Evolutionary conservation across 2,888 invertebrate species (phyloP), one percentile per base, ranked within the genome.

Genomic region (Sphaerophoria rueppellii): DNA sequence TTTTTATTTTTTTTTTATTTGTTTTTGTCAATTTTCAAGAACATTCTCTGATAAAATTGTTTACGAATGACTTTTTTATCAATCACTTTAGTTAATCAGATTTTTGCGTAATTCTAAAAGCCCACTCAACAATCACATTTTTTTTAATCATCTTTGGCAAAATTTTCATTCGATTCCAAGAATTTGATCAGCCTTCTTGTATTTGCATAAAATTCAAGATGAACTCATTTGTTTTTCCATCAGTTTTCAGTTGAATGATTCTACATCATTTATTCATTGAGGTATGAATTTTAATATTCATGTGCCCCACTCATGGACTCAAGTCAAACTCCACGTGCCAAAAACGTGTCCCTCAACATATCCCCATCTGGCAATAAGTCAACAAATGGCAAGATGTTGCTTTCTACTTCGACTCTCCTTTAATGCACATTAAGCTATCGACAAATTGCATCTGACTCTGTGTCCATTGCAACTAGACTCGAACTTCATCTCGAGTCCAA

Each of bases 401-500:
- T 70, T 46, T 46, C 55, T 24, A 24, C 24, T 24, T 24, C 24
- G 24, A 24, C 24, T 7, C 9, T 52, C n/a, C 34, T 48, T 48
- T 63, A 78, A 74, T 70, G 82, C 52, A 57, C 78, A 74, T 83
- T 75, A 79, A 74, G 70, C 55, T 40, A 72, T 75, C 65, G 61
- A 75, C 72, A 83, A 80, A 83, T 72, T 83, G 75, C 80, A 83
- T 80, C 83, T 72, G 55, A 67, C 50, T 72, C 79, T 54, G 54
- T 54, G 67, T 61, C 80, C 80, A 76, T 72, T 76, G 60, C 35
- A 75, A 55, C 1, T 1, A 9, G 1, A 40, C 40, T 9, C 6
- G 4, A 43, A 12, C 75, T 79, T 24, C 67, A 55, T 16, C 67
- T 67, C 7, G 4, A 60, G 70, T 70, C 75, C 79, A 75, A 75